Evolutionary conservation across 2,797 vertebrate genomes (phyloP).

Genomic region (Micromesistius poutassou): DNA sequence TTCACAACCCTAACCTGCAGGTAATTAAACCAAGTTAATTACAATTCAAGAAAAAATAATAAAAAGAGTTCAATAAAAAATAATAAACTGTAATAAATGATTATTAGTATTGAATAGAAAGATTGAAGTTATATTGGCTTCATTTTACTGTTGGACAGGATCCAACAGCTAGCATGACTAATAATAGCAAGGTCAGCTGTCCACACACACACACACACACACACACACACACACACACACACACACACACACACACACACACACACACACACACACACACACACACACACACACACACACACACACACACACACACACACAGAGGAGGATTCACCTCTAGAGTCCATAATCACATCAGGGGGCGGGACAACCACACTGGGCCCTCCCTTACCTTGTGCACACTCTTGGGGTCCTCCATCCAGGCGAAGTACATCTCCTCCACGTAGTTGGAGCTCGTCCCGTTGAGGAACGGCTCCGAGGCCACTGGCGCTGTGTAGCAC

Average conservation of each 20-base stretch:
- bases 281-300: background rate
- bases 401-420: conserved; percentile 96
- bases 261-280: background rate
- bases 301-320: background rate
- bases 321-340: background rate
- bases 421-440: conserved; percentile 98
- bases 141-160: background rate
- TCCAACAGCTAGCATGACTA: background rate
- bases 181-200: conserved; percentile 1
- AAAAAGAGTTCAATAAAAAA: background rate
- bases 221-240: background rate
- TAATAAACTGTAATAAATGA: background rate
- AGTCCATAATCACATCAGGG: background rate
- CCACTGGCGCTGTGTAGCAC: conserved; percentile 88
- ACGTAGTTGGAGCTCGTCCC: conserved; percentile 98
- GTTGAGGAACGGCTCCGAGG: conserved; percentile 93
- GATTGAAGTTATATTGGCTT: background rate
- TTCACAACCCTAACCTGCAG: background rate
- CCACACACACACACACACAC: background rate
- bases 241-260: background rate
- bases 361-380: background rate
- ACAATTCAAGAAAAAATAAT: background rate
- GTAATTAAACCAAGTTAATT: background rate
- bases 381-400: conserved; percentile 90
- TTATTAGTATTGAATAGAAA: background rate